Evolutionary conservation across 2,113 vertebrate species (phyloP).

Genomic region (Uria lomvia): DNA sequence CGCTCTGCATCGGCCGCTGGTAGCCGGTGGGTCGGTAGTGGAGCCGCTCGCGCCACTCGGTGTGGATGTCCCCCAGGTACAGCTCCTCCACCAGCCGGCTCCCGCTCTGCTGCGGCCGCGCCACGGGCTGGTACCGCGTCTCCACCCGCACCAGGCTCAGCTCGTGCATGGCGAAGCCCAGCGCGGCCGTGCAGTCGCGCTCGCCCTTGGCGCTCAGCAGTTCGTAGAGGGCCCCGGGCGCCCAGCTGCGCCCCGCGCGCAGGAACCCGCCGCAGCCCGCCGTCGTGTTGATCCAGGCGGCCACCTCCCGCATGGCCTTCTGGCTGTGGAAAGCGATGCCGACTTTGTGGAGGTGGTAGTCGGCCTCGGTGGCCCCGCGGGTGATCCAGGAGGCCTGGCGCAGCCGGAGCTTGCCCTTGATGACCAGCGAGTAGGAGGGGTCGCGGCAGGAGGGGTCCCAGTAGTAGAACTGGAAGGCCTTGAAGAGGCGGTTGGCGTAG

Average conservation of each 20-base stretch:
- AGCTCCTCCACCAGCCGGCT: slow-evolving; percentile 81
- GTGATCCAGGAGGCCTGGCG: slow-evolving; percentile 91
- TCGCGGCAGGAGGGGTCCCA: slow-evolving; percentile 78
- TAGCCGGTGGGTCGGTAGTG: slow-evolving; percentile 86
- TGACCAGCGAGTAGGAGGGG: slow-evolving; percentile 84
- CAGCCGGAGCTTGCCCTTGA: slow-evolving; percentile 85
- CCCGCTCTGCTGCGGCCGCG: slow-evolving; percentile 12
- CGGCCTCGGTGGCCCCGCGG: slow-evolving; percentile 81
- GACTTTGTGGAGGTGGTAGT: slow-evolving; percentile 87
- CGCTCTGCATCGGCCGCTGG: slow-evolving; percentile 85
- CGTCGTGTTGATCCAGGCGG: slow-evolving; percentile 65
- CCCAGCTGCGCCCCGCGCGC: slow-evolving; percentile 49
- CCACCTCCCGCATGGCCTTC: slow-evolving; percentile 69
- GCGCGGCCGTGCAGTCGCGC: slow-evolving; percentile 70
- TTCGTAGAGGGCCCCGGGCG: slow-evolving; percentile 75
- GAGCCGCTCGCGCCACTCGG: slow-evolving; percentile 78
- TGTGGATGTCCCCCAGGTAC: slow-evolving; percentile 88
- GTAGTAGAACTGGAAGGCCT: slow-evolving; percentile 88
- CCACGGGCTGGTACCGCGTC: slow-evolving; percentile 63
- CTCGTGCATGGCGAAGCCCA: slow-evolving; percentile 90
- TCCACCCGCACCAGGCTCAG: slow-evolving; percentile 84
- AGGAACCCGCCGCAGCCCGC: slow-evolving; percentile 65
- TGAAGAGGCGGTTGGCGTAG: slow-evolving; percentile 83
- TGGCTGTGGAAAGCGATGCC: slow-evolving; percentile 84
- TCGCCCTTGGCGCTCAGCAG: slow-evolving; percentile 77